A percentile compares a stretch with the other conserved stretches of the same genome.
Evolutionary conservation across 2,113 vertebrate genomes (phyloP).

Genomic region (Lepisosteus osseus): DNA sequence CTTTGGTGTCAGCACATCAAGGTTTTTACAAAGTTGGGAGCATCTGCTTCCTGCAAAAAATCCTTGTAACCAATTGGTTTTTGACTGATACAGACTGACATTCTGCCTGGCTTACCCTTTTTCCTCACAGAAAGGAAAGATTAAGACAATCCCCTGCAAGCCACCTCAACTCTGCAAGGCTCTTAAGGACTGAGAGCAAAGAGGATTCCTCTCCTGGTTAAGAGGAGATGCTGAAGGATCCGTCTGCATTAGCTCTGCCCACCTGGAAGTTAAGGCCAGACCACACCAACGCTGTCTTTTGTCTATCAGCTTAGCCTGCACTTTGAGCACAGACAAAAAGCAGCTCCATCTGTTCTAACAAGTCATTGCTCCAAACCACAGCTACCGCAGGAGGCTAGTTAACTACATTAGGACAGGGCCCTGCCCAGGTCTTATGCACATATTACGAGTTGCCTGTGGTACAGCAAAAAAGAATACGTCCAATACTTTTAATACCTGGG

Average conservation of each 20-base stretch:
- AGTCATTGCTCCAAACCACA: neutral
- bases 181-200: conserved; percentile 76
- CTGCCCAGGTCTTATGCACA: too few relatives aligned
- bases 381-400: neutral
- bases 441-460: too few relatives aligned
- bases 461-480: too few relatives aligned
- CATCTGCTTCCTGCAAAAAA: conserved; percentile 33
- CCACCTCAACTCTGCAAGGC: conserved; percentile 63
- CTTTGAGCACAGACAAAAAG: conserved; percentile 23
- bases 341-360: neutral
- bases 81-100: conserved; percentile 64
- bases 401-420: neutral
- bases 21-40: conserved; percentile 31
- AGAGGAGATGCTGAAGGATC: conserved; percentile 51
- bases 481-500: too few relatives aligned
- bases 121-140: conserved; percentile 64
- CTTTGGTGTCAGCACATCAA: conserved; percentile 43
- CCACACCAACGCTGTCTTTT: conserved; percentile 50
- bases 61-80: conserved; percentile 67
- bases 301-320: conserved; percentile 54
- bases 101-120: conserved; percentile 62
- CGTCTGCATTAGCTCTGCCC: conserved; percentile 51
- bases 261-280: conserved; percentile 58
- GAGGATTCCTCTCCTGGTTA: conserved; percentile 60
- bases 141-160: conserved; percentile 64